Conservation (phyloP, 2,797 vertebrate species). For the Eremophila alpestris region DNA sequence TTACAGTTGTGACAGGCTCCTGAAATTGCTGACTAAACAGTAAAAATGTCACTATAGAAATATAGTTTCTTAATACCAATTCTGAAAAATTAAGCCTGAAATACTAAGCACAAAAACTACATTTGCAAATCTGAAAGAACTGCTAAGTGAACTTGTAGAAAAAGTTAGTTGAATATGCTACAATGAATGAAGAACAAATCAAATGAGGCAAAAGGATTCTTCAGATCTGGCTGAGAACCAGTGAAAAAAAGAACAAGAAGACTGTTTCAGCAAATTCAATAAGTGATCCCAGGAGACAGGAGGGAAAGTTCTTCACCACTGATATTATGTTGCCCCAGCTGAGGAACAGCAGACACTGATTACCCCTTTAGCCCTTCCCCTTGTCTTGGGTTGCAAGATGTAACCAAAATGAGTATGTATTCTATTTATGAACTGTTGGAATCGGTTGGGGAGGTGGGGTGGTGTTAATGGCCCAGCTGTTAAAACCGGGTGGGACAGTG, state of each 20-base stretch:
- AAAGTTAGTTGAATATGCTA: neutral
- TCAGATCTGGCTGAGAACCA: neutral
- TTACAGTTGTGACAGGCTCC: slow-evolving; percentile 14
- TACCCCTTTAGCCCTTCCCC: neutral
- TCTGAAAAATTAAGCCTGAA: neutral
- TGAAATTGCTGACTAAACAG: slow-evolving; percentile 46
- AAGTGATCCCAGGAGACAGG: neutral
- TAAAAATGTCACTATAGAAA: neutral
- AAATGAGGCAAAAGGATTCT: neutral
- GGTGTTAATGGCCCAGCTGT: too few species aligned
- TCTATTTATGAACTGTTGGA: too few species aligned
- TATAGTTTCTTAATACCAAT: neutral
- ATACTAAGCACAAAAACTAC: neutral
- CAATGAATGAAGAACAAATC: neutral
- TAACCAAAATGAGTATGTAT: too few species aligned
- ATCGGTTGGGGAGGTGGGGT: too few species aligned
- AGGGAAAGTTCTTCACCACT: neutral
- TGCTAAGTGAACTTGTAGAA: neutral
- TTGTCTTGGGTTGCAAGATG: too few species aligned
- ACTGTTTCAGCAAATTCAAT: neutral
- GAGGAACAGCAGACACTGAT: neutral
- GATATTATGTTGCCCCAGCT: neutral
- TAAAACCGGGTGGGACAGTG: too few species aligned
- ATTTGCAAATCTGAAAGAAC: neutral
- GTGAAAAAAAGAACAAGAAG: neutral